Evolutionary conservation across 92 coral and sea anemone genomes (phyloP), one percentile per base, ranked within the genome.

Genomic region (Phenganax stokvisi): DNA sequence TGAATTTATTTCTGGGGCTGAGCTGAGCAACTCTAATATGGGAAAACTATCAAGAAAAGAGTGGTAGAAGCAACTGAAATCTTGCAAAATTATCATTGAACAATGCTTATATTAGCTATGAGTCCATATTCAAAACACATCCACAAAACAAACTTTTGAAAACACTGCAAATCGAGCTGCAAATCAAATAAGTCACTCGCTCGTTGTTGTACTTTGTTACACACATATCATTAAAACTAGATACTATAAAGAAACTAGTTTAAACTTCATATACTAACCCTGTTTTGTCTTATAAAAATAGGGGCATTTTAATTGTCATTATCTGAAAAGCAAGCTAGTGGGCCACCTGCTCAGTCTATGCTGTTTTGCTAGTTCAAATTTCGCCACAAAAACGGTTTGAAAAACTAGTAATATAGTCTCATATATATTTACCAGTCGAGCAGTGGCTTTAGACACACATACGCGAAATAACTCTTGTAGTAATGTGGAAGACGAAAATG

Each of bases 61-160:
- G 47, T 37, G 47, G 5, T 37, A 2, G 47, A 59, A 10, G 0
- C 7, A 13, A 10, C 20, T 59, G 6, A 59, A 64, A 17, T 12
- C 70, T 8, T 25, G 10, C 17, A 64, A 25, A 64, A 61, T 13
- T 7, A 64, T 20, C 47, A 64, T 37, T 37, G 29, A 0, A 68
- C 54, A 37, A 29, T 68, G 73, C 29, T 68, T 68, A 68, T 37
- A 30, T 68, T 68, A 12, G 53, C n/a, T 68, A 12, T 13, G 73
- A 64, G 12, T 20, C 72, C 54, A 12, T 68, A 68, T 68, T 68
- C 73, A 68, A 68, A 68, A 68, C 29, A 68, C 47, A 68, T 68
- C 47, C 73, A 30, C 37, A 68, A 68, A 68, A 28, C 73, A 68
- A 30, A 37, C 73, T 30, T 10, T 37, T 51, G 5, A 68, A 68